Conservation (phyloP, 2,888 invertebrate genomes). For the Venusia cambrica region DNA sequence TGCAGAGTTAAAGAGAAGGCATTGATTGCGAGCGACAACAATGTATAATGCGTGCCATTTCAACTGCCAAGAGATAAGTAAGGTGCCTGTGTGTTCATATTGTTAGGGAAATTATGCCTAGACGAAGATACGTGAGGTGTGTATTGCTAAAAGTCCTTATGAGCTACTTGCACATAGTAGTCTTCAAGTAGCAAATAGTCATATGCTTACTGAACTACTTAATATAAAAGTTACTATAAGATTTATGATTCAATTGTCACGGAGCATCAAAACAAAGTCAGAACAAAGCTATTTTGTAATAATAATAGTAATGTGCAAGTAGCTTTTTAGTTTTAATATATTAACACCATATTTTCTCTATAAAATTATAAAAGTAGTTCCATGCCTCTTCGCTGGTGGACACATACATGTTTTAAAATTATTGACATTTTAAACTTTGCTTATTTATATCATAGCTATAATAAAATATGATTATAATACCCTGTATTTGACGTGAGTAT, state of each 20-base stretch:
- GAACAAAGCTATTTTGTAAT: background rate
- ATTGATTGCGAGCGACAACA: conserved; percentile 38
- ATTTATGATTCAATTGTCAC: no score
- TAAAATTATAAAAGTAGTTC: no score
- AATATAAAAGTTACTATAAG: no score
- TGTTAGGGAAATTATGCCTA: conserved; percentile 47
- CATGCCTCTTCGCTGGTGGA: no score
- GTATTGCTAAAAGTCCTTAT: conserved; percentile 6
- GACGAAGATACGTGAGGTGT: conserved; percentile 40
- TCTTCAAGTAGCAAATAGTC: no score
- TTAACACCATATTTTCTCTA: no score
- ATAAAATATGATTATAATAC: no score
- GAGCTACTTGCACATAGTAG: conserved; percentile 13
- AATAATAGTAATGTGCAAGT: conserved; percentile 9
- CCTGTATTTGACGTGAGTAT: conserved; percentile 21
- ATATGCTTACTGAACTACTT: no score
- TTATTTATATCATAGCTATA: no score
- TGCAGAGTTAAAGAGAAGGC: conserved; percentile 29
- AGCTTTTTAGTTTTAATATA: conserved; percentile 13
- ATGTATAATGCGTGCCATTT: conserved; percentile 62
- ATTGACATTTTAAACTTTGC: conserved; percentile 15
- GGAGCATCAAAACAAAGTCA: background rate
- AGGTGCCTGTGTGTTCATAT: conserved; percentile 77
- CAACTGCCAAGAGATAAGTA: conserved; percentile 65
- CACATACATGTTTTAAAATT: no score